These are phyloP conservation scores for Pipra filicauda DNA, from an alignment of 2,113 vertebrate genomes.

Conservation along the genomic window DNA sequence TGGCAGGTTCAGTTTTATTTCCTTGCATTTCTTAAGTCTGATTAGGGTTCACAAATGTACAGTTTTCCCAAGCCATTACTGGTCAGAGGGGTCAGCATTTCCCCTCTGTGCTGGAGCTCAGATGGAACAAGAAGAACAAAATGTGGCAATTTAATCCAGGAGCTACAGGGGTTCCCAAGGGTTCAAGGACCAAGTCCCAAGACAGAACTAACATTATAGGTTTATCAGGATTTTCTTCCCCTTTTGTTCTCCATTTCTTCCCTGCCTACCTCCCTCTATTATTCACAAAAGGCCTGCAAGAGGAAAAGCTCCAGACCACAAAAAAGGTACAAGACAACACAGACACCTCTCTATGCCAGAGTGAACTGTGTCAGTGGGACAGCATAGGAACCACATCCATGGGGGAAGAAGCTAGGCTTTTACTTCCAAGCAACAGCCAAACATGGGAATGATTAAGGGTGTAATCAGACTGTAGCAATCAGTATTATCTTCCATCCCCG, in stretches of 20 bases:
- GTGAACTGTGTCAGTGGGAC: not conserved
- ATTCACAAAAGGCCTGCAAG: not conserved
- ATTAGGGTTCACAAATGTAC: not conserved
- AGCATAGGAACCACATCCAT: not conserved
- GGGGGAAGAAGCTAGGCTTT: not conserved
- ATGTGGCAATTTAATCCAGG: not conserved
- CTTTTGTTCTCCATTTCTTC: not conserved
- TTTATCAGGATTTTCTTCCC: not conserved
- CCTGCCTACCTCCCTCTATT: not conserved
- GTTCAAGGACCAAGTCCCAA: not conserved
- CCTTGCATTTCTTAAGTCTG: not conserved
- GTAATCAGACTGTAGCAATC: not conserved
- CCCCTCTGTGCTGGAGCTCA: not conserved
- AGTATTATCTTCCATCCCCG: not conserved
- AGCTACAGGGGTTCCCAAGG: not conserved
- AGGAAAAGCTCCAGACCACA: not conserved
- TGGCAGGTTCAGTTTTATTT: not conserved
- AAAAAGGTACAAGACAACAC: not conserved
- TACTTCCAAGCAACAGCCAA: not conserved
- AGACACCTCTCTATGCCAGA: not conserved
- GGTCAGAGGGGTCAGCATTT: not conserved
- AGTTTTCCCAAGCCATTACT: not conserved
- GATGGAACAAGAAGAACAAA: not conserved
- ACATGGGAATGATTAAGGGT: not conserved
- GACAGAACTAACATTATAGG: not conserved